Evolutionary conservation across 2,113 vertebrate species (phyloP), one percentile per base, ranked within the genome.

Genomic region (Ageneiosus marmoratus): DNA sequence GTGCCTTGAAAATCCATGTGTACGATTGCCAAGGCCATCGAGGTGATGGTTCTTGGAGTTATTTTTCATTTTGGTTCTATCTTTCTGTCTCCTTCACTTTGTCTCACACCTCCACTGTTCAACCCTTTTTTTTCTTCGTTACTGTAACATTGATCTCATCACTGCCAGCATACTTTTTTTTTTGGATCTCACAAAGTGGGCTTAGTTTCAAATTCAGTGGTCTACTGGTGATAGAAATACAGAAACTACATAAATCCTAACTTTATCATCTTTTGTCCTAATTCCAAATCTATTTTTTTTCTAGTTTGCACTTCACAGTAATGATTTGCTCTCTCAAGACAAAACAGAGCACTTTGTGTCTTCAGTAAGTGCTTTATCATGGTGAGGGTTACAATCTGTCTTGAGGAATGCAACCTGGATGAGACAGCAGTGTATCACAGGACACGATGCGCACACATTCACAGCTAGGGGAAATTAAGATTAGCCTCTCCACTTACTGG

Each of bases 1-100:
- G 87, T 85, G 84, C 80, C 88, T 88, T 87, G 89, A 84, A 90
- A 90, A 91, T 86, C 88, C 85, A 81, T 85, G 44, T 73, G 85
- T 90, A 86, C 90, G 90, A 92, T 91, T 91, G 88, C 88, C 89
- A 90, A 88, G 88, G 80, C 86, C 88, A 91, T 82, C 72, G 86
- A 85, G 89, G 90, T 92, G 87, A 88, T 90, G 87, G 87, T 88
- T 90, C 91, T 76, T 84, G 78, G 88, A 90, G 86, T 89, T 92
- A 88, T 92, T 92, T 92, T 89, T 90, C 86, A 89, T 89, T 90
- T 90, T 86, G 78, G 84, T 55, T 81, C 85, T 89, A 44, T 81
- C 60, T 82, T 48, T 74, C 83, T 80, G 76, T 83, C 65, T 84
- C 63, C 77, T 75, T 85, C 60, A 80, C 77, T 77, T 63, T 27